These are phyloP conservation scores for Arenaria interpres DNA, from an alignment of 2,113 vertebrate species.

Conservation along the genomic window DNA sequence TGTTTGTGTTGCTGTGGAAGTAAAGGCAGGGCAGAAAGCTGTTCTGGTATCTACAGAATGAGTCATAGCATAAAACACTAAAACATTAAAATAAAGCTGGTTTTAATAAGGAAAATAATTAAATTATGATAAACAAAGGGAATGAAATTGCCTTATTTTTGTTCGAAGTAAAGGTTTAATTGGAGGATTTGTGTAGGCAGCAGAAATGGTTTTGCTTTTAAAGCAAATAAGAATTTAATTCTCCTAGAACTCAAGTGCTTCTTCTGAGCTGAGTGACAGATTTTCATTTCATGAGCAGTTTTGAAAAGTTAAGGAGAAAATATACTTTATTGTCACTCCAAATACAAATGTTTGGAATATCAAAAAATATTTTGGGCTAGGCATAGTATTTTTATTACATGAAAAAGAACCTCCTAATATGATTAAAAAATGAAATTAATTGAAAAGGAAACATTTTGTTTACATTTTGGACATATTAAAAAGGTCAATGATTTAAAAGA, in stretches of 20 bases:
- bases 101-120: conserved; percentile 51
- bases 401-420: not conserved
- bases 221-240: not conserved
- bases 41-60: conserved; percentile 1
- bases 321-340: not conserved
- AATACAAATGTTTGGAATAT: not conserved
- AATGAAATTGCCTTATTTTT: conserved; percentile 22
- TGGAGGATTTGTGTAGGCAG: conserved; percentile 41
- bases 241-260: not conserved
- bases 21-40: not conserved
- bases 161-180: conserved; percentile 25
- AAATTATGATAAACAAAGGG: conserved; percentile 52
- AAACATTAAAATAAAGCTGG: conserved; percentile 25
- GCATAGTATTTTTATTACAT: not conserved
- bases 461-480: not conserved
- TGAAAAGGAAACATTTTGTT: not conserved
- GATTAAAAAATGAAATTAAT: not conserved
- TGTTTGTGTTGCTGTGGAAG: not conserved
- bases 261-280: not conserved
- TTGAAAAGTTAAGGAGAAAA: not conserved
- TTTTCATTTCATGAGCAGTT: not conserved
- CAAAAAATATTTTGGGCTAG: not conserved
- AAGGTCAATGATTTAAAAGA: not conserved
- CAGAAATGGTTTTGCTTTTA: conserved; percentile 26
- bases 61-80: not conserved